phyloP scores from a whole-genome alignment of 2,113 vertebrate species.

The Emydocephalus ijimae region DNA sequence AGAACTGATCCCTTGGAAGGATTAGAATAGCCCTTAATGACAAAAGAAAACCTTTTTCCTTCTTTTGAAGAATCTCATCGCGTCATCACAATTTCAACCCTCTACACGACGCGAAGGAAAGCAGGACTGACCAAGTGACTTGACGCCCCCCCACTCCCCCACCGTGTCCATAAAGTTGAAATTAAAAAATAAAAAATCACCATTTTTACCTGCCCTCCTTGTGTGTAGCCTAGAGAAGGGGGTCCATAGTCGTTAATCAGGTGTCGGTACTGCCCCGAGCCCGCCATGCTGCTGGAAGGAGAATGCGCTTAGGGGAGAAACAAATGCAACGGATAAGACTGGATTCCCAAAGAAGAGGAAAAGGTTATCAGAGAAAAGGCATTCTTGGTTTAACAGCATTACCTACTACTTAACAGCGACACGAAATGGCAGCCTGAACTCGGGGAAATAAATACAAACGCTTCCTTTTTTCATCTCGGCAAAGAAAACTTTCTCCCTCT shows the following conservation, averaged over 20 bases:
- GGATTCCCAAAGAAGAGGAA: background rate
- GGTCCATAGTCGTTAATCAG: conserved; percentile 94
- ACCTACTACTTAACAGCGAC: background rate
- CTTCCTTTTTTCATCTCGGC: background rate
- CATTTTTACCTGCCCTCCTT: conserved; percentile 71
- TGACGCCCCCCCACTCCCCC: too few species aligned
- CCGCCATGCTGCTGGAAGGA: conserved; percentile 87
- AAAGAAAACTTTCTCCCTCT: background rate
- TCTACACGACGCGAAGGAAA: background rate
- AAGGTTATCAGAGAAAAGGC: background rate
- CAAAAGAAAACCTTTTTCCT: background rate
- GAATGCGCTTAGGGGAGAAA: conserved; percentile 77
- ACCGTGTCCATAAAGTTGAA: background rate
- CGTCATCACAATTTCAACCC: background rate
- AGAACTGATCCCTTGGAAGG: too few species aligned
- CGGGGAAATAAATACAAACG: background rate
- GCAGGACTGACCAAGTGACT: background rate
- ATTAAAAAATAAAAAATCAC: background rate
- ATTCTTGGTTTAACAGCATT: background rate
- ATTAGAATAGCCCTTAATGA: too few species aligned
- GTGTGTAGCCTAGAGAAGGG: conserved; percentile 92
- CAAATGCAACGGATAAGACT: background rate
- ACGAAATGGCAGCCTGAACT: conserved; percentile 1
- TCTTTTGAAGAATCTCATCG: background rate
- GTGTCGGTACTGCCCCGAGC: conserved; percentile 87